These are phyloP conservation scores for Myocastor coypus DNA, from an alignment of 2,113 vertebrate species.

Conservation along the genomic window DNA sequence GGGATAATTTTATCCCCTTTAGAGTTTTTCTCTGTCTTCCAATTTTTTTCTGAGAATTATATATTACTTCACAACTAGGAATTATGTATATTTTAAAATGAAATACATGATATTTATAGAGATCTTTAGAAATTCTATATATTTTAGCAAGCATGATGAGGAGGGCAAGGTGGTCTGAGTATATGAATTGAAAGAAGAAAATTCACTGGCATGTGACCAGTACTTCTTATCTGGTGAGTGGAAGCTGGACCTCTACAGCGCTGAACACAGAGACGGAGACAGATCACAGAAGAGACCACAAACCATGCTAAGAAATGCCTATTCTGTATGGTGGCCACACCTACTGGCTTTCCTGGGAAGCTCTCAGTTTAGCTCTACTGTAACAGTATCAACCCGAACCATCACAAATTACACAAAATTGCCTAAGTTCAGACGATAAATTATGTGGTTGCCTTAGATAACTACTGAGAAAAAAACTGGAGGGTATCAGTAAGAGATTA, in stretches of 20 bases:
- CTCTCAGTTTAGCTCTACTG: not conserved
- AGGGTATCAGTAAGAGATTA: not conserved
- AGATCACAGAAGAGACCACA: not conserved
- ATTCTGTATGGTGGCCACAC: not conserved
- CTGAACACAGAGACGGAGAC: not conserved
- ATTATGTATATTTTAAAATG: slow-evolving; percentile 7
- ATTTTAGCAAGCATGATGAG: not conserved
- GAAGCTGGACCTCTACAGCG: not conserved
- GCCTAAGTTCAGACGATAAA: not conserved
- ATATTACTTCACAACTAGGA: not conserved
- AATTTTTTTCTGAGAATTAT: not conserved
- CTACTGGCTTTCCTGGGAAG: not conserved
- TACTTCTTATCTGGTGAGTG: not conserved
- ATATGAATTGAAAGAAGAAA: not conserved
- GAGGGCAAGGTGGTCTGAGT: not conserved
- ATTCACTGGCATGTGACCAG: not conserved
- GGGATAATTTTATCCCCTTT: not conserved
- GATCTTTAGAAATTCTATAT: not conserved
- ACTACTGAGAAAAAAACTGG: not conserved
- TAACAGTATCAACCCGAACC: not conserved
- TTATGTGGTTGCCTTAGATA: not conserved
- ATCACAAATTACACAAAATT: not conserved
- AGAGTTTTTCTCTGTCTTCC: not conserved
- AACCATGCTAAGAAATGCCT: not conserved
- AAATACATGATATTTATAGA: not conserved